Evolutionary conservation across 2,797 vertebrate genomes (phyloP).

Genomic region (Chloroceryle amazona): DNA sequence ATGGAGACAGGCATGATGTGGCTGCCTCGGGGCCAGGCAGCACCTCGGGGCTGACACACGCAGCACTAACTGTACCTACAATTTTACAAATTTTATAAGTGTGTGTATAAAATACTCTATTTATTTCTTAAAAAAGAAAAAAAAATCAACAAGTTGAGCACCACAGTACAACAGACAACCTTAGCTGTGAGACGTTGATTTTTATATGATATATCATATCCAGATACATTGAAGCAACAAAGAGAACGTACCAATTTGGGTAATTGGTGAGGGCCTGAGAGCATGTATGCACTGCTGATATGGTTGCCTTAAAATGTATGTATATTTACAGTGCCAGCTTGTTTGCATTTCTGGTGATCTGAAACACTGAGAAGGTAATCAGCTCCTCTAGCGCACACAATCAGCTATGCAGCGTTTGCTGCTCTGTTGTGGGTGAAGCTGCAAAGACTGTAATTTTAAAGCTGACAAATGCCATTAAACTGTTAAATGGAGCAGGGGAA

Average conservation of each 20-base stretch:
- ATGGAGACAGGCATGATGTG: accelerated
- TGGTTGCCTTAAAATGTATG: neutral
- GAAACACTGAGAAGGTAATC: neutral
- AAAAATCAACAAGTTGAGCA: neutral
- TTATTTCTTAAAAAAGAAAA: neutral
- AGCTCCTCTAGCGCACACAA: neutral
- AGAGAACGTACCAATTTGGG: neutral
- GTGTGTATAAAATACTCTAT: neutral
- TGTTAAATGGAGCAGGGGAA: neutral
- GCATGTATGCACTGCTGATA: neutral
- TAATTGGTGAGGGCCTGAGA: slow-evolving; percentile 39
- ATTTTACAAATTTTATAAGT: neutral
- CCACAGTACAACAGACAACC: slow-evolving; percentile 1
- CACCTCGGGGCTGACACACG: accelerated
- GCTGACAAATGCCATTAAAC: neutral
- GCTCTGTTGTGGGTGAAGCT: neutral
- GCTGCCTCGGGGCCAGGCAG: neutral
- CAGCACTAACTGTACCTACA: neutral
- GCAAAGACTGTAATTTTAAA: neutral
- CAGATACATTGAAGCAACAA: accelerated
- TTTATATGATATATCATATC: neutral
- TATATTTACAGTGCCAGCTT: slow-evolving; percentile 11
- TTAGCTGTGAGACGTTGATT: neutral
- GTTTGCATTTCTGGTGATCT: slow-evolving; percentile 66
- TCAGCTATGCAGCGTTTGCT: neutral